Conservation (phyloP, 2,113 vertebrate species). For the Ictalurus punctatus region DNA sequence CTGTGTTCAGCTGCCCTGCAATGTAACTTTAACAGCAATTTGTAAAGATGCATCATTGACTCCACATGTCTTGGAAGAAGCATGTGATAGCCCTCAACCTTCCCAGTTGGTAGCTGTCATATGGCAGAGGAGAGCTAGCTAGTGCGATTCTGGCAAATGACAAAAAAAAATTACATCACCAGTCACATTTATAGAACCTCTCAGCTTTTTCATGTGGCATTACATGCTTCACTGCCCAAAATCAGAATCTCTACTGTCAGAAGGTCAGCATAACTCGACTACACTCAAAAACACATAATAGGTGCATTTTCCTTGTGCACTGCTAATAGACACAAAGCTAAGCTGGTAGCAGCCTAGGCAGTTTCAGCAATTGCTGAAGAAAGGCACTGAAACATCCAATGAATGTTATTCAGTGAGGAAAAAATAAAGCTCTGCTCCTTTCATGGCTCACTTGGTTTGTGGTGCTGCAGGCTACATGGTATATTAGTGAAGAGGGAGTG, state of each 20-base stretch:
- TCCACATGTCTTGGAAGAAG: not conserved
- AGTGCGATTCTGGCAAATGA: not conserved
- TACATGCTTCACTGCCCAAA: not conserved
- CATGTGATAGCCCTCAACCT: not conserved
- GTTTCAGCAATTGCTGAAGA: not conserved
- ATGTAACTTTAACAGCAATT: too few relatives aligned
- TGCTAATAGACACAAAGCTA: not conserved
- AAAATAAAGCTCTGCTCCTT: slow-evolving; percentile 25
- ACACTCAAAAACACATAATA: not conserved
- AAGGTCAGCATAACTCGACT: not conserved
- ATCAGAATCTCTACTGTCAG: not conserved
- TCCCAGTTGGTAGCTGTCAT: not conserved
- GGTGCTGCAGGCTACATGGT: slow-evolving; percentile 14
- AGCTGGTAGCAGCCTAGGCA: not conserved
- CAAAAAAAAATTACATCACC: not conserved
- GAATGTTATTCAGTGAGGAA: not conserved
- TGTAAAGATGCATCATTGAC: not conserved
- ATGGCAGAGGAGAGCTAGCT: not conserved
- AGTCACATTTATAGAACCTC: slow-evolving; percentile 3
- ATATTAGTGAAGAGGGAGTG: slow-evolving; percentile 14
- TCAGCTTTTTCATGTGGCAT: not conserved
- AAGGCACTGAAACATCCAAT: not conserved
- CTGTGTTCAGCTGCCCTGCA: not conserved
- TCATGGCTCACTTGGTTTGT: slow-evolving; percentile 3
- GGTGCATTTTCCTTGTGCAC: not conserved